Evolutionary conservation across 2,113 vertebrate species (phyloP), one percentile per base, ranked within the genome.

Genomic region (Solea solea): DNA sequence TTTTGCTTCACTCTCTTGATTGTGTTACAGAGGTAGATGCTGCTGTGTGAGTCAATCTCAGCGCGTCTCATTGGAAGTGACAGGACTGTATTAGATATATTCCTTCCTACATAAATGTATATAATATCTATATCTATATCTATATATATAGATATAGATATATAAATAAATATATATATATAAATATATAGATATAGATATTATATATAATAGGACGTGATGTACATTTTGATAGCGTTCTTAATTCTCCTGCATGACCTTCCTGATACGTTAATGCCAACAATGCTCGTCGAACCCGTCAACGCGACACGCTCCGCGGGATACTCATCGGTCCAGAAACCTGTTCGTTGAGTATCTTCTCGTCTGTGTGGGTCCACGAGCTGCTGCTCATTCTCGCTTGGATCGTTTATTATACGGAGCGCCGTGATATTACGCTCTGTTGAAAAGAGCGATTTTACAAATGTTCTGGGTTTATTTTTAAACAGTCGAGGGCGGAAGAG

Each of bases 241-340:
- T 56, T 27, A 48, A 34, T 78, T 48, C 63, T 57, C 45, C 12
- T 28, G 68, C 84, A 66, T 85, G 83, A 80, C 62, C 72, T 83
- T 21, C 72, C 55, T 51, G 61, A 56, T 54, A 76, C 40, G 53
- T 73, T 81, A 88, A 71, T 44, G 46, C 39, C 42, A 7, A 28
- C 64, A 63, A 79, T 86, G 82, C 76, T 84, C 76, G 83, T 87
- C 82, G 86, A 83, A 83, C 80, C 72, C 16, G 13, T 78, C 65
- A 45, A 21, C 12, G 27, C 34, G 34, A 21, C 21, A 21, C 44
- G 27, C 60, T 83, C 28, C 2, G 13, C 25, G 45, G 80, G 78
- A 68, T 86, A 81, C 77, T 90, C 84, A 83, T 86, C 86, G 88
- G 86, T 89, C 79, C 86, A 90, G 90, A 89, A 89, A 75, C 28